Conservation (phyloP, 2,888 invertebrate genomes). For the Sicus ferrugineus region DNA sequence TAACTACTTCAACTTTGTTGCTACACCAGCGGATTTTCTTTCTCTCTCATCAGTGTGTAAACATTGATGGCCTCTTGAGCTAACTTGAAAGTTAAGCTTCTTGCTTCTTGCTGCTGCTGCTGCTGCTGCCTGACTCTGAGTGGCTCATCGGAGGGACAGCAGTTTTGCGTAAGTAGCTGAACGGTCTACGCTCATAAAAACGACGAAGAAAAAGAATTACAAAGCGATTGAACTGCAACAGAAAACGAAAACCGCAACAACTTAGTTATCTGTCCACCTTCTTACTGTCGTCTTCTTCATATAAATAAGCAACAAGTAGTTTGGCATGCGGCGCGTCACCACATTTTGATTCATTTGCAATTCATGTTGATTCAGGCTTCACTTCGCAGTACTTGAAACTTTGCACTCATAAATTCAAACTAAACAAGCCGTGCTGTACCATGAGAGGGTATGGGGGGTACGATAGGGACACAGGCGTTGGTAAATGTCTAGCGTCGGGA, state of each 20-base stretch:
- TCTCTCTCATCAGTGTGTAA: background rate
- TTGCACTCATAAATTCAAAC: background rate
- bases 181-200: background rate
- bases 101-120: too few species aligned
- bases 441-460: background rate
- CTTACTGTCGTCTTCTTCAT: background rate
- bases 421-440: background rate
- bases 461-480: background rate
- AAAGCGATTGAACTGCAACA: background rate
- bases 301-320: background rate
- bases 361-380: slow-evolving; percentile 1
- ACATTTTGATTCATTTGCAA: slow-evolving; percentile 6
- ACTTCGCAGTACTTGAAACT: background rate
- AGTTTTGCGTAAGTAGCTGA: background rate
- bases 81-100: background rate
- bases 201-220: background rate
- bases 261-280: background rate
- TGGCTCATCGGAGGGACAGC: background rate
- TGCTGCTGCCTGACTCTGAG: too few species aligned
- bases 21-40: background rate
- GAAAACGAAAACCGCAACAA: background rate
- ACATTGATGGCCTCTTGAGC: slow-evolving; percentile 7
- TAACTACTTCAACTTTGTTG: too few species aligned
- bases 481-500: background rate
- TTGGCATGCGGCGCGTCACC: background rate